Percentiles rank a stretch among this genome's conserved stretches.
These are phyloP conservation scores for Podarcis muralis DNA, from an alignment of 2,113 vertebrate genomes.

Conservation along the genomic window DNA sequence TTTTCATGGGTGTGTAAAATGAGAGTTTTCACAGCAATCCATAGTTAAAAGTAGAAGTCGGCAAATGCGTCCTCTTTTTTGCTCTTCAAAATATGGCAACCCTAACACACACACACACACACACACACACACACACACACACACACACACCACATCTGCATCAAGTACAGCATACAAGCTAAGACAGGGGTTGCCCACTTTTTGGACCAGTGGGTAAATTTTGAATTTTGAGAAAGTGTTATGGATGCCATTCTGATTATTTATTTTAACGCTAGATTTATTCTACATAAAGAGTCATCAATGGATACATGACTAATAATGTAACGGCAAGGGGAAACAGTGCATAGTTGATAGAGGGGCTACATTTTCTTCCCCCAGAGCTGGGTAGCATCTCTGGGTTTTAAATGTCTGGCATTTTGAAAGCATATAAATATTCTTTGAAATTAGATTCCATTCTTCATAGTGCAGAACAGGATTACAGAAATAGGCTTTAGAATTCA, in stretches of 20 bases:
- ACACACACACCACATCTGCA: no score
- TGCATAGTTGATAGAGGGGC: neutral
- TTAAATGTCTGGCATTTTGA: neutral
- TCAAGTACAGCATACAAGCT: no score
- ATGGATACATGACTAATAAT: neutral
- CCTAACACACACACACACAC: no score
- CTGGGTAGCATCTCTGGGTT: fast-evolving
- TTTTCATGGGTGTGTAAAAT: no score
- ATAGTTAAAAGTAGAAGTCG: no score
- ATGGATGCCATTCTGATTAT: neutral
- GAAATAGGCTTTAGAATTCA: neutral
- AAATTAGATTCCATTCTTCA: neutral
- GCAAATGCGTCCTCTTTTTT: no score
- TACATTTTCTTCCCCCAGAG: neutral
- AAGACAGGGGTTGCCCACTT: no score
- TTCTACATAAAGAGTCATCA: neutral
- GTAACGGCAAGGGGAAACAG: neutral
- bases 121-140: no score
- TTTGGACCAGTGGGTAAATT: no score
- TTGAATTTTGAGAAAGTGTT: no score
- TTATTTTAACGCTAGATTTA: neutral
- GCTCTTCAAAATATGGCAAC: no score
- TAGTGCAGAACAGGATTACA: neutral
- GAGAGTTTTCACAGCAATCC: no score
- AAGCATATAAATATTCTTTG: neutral